Base-by-base conservation (phyloP, 2,113 vertebrate species). In the Mustela lutreola region DNA sequence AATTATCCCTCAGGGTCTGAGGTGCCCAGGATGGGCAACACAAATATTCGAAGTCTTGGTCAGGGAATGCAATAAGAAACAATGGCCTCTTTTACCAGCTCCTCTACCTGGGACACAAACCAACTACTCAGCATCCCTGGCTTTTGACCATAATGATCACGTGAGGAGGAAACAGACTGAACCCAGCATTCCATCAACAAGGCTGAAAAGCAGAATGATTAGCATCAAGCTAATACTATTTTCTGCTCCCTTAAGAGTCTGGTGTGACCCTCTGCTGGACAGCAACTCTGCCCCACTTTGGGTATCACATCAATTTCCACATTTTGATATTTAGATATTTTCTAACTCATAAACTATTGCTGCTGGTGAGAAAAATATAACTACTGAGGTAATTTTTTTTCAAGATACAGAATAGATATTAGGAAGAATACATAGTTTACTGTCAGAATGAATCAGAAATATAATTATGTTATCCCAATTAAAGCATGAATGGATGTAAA, bases 361-460 rank as follows among this genome's bases (percentile, higher is more conserved):
- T 50, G 50, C 16, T n/a, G 36, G 26, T 80, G 81, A 95, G 83
- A 56, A 94, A 83, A 48, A 79, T 19, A 4, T 8, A 76, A 26
- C n/a, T 28, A 56, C 50, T 70, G 60, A 45, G 42, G 26, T 92
- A 42, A 81, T 67, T 81, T 65, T 73, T 88, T 65, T 73, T 88
- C 63, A 94, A 76, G 67, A 70, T 60, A 15, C 48, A 73, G 53
- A 90, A 80, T 42, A 58, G 31, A 53, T 84, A 83, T 48, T 82
- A 58, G 39, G 48, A 78, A 73, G 67, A 80, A 63, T 45, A 80
- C 14, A 50, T 2, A 45, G 21, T 80, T 91, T 75, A 48, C 45
- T 76, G 45, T 58, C 33, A 83, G 28, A 76, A 81, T 70, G 4
- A 97, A 42, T 42, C 26, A 91, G 63, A 95, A 93, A 82, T 79